Base-by-base conservation (phyloP, 2,797 vertebrate species). In the Manis crassicaudata region DNA sequence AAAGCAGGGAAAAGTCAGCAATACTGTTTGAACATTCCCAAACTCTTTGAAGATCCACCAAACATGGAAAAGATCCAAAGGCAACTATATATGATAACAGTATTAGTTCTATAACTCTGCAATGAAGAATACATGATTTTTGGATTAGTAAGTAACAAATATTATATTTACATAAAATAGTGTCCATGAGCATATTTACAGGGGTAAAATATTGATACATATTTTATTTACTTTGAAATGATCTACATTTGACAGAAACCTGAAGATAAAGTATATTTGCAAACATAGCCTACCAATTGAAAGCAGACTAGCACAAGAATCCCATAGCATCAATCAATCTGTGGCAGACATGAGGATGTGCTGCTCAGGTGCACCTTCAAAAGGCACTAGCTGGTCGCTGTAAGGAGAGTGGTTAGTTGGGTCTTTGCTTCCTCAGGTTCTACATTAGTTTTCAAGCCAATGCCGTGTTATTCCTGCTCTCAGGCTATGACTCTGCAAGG, bases 191-290 rank as follows among this genome's bases (percentile, higher is more conserved):
- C 81, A 1, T 63, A 90, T 65, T 76, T 76, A 90, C 20, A 54
- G 16, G 23, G 5, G 18, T 77, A 77, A 92, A 81, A 88, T 60
- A 54, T 29, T 72, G 29, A 1, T 60, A 56, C 6, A 27, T 27
- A 60, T 87, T 70, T 86, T 77, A 73, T 70, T 81, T 83, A 12
- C 56, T 88, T 52, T 80, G 12, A 93, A 93, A 86, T 46, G 13
- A 52, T 12, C 23, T 70, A 43, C 52, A 70, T 93, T 58, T 84
- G 76, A 1, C 56, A 77, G 25, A 82, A 46, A 52, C 50, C 14
- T 40, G 3, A 7, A 6, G 27, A 1, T 8, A 17, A 50, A 52
- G 35, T 46, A 65, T 13, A 86, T 77, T 89, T 82, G 21, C 9
- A 54, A 82, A 43, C 3, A 8, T 52, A 50, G 3, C 54, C 7